Base-by-base conservation (phyloP, 2,113 vertebrate genomes). In the Nothobranchius kuhntae region DNA sequence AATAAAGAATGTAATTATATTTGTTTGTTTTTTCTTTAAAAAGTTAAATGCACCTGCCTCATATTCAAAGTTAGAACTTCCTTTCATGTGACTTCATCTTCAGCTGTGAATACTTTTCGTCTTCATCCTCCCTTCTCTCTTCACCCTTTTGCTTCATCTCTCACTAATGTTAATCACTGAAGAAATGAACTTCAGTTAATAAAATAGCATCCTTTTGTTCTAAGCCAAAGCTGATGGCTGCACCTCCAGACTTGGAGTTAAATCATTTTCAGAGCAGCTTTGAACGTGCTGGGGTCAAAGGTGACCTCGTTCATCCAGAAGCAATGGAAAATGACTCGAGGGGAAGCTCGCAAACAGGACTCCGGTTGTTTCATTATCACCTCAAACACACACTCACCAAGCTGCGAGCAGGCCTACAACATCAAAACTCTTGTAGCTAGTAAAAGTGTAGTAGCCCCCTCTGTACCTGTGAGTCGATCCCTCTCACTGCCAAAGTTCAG, bases 401-500 rank as follows among this genome's bases (percentile, higher is more conserved):
- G 17, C 59, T 47, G 53, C 60, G 24, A 66, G 77, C 71, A 81
- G 70, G 54, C 58, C 26, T 36, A 0, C 54, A 71, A 83, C 81
- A 81, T 88, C 81, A 88, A 88, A 88, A 77, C 73, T 3, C 73
- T 70, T 40, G 59, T 62, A 58, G 71, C 85, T 65, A 77, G 85
- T 89, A 85, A 86, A 89, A 85, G 70, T 54, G 68, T 74, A 65
- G 80, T 78, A 84, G 85, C 77, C 44, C 75, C 87, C 87, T 88
- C 73, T 88, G 87, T 61, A 81, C 58, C 82, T 6, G 38, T 40
- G 38, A 40, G 38, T 9, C 38, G 38, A 40, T 40, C 38, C 38
- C 38, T 82, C 75, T 75, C 78, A 51, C 78, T 66, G 83, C 80
- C 84, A 87, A 55, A 64, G 78, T 68, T 84, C 79, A 86, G 56